phyloP scores from a whole-genome alignment of 2,797 vertebrate genomes.

The Hoplostethus mediterraneus region DNA sequence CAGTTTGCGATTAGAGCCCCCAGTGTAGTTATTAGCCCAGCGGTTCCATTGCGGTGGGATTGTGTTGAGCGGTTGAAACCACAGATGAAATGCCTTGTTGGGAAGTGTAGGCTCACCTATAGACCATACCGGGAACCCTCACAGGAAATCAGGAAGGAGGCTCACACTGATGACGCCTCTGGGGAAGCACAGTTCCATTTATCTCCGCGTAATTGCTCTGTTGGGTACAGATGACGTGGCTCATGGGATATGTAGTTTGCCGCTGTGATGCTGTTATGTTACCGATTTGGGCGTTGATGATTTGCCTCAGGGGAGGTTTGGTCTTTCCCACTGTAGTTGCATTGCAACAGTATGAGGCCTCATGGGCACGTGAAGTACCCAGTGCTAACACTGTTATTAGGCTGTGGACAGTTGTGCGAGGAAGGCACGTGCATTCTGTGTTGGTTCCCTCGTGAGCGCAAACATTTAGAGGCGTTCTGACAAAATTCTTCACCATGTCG shows the following conservation, averaged over 20 bases:
- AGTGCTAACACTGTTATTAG: not conserved
- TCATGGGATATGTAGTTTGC: slow-evolving; percentile 36
- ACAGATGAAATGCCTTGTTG: slow-evolving; percentile 37
- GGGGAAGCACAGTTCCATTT: slow-evolving; percentile 66
- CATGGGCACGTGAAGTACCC: slow-evolving; percentile 23
- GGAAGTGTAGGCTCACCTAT: slow-evolving; percentile 34
- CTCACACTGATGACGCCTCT: slow-evolving; percentile 49
- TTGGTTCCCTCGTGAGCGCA: not conserved
- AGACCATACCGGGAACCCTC: slow-evolving; percentile 57
- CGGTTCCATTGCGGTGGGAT: slow-evolving; percentile 41
- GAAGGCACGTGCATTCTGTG: not conserved
- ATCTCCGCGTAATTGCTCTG: slow-evolving; percentile 56
- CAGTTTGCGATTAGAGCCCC: slow-evolving; percentile 30
- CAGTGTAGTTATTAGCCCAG: slow-evolving; percentile 30
- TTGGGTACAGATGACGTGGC: slow-evolving; percentile 48
- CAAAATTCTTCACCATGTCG: slow-evolving; percentile 25
- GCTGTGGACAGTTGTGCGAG: too few species aligned
- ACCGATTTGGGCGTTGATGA: slow-evolving; percentile 47
- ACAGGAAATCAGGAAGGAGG: slow-evolving; percentile 57
- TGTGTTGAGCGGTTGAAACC: slow-evolving; percentile 54
- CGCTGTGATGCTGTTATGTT: slow-evolving; percentile 23
- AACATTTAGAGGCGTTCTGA: too few species aligned
- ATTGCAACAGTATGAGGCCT: slow-evolving; percentile 49
- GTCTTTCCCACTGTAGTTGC: slow-evolving; percentile 35
- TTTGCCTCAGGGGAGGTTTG: slow-evolving; percentile 44